Conservation (phyloP, 2,888 invertebrate species). For the Arctia plantaginis region DNA sequence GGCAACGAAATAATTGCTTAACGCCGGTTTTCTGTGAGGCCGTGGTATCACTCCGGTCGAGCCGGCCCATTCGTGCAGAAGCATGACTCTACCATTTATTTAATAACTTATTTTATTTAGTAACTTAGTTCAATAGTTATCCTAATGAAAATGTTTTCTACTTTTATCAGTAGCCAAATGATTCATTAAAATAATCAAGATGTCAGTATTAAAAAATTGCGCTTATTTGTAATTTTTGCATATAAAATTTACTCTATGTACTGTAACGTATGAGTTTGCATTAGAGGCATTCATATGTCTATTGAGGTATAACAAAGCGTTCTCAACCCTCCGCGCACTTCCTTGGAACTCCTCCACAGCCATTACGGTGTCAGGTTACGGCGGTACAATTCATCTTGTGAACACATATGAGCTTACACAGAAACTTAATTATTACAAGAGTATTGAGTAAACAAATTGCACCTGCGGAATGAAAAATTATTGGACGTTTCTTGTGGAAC, state of each 20-base stretch:
- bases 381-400: conserved; percentile 19
- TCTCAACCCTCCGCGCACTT: conserved; percentile 4
- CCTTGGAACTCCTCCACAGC: conserved; percentile 6
- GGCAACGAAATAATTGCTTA: no score
- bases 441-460: conserved; percentile 16
- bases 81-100: no score
- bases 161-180: no score
- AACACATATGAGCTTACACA: background rate
- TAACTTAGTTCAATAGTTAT: no score
- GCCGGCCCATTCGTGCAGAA: no score
- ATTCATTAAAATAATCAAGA: no score
- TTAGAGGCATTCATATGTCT: conserved; percentile 18
- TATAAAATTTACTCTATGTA: background rate
- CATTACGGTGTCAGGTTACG: conserved; percentile 48
- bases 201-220: no score
- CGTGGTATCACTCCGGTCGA: no score
- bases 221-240: background rate
- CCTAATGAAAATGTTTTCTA: no score
- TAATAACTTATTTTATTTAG: no score
- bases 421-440: conserved; percentile 22
- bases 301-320: conserved; percentile 28
- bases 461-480: conserved; percentile 1
- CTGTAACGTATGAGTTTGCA: background rate
- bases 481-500: conserved; percentile 1
- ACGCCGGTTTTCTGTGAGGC: no score